Evolutionary conservation across 2,797 vertebrate genomes (phyloP).

Genomic region (Acrocephalus scirpaceus): DNA sequence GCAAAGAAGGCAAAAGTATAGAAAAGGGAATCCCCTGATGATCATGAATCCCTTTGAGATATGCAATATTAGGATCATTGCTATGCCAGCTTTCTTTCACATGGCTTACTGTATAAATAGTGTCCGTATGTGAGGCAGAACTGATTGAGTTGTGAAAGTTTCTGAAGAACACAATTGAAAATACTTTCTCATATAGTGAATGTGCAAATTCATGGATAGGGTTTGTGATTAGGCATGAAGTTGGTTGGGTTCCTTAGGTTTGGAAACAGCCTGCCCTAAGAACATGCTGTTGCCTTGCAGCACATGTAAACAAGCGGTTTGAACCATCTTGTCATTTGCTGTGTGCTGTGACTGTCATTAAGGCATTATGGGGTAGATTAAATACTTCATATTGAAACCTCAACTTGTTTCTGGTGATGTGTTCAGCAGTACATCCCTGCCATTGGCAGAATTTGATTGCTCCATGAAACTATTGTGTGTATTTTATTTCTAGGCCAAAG

Average conservation of each 20-base stretch:
- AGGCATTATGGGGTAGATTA: not conserved
- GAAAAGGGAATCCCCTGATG: not conserved
- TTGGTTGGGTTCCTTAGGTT: not conserved
- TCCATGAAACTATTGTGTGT: conserved; percentile 21
- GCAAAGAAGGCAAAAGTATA: not conserved
- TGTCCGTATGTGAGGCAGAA: not conserved
- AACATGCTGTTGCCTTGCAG: not conserved
- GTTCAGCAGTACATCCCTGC: not conserved
- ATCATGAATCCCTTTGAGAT: not conserved
- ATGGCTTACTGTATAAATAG: not conserved
- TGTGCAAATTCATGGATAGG: not conserved
- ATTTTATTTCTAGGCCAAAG: conserved; percentile 84
- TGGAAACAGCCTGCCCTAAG: not conserved
- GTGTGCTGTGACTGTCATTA: not conserved
- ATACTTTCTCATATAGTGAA: not conserved
- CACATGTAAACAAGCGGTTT: not conserved
- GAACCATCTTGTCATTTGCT: not conserved
- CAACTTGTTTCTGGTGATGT: not conserved
- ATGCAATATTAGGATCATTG: not conserved
- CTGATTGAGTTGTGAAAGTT: not conserved
- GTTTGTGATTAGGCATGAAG: not conserved
- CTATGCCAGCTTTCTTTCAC: not conserved
- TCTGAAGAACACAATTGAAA: fast-evolving
- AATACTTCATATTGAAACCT: not conserved
- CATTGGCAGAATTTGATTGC: not conserved